Evolutionary conservation across 1,140 invertebrate genomes (phyloP).

Genomic region (Drosophila nasuta): DNA sequence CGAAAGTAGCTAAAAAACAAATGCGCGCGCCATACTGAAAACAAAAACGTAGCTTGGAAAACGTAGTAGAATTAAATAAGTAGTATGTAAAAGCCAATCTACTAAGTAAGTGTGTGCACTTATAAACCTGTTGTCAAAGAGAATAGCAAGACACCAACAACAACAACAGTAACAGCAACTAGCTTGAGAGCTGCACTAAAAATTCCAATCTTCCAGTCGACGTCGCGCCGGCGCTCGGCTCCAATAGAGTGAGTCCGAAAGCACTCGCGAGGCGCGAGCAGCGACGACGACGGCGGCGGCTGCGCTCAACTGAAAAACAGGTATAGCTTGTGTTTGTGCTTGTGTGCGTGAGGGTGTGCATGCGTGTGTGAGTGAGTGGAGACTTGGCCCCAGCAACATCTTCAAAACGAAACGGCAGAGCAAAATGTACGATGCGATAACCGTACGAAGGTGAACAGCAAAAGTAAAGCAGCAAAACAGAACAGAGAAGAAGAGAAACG

Average conservation of each 20-base stretch:
- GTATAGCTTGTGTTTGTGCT: slow-evolving; percentile 62
- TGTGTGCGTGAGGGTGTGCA: slow-evolving; percentile 39
- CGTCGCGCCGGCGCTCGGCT: slow-evolving; percentile 59
- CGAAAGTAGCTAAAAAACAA: slow-evolving; percentile 70
- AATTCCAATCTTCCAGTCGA: slow-evolving; percentile 79
- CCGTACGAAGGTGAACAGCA: slow-evolving; percentile 78
- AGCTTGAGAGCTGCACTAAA: slow-evolving; percentile 63
- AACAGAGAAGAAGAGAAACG: slow-evolving; percentile 34
- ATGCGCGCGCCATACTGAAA: slow-evolving; percentile 48
- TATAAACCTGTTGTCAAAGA: slow-evolving; percentile 61
- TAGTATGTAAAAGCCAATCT: slow-evolving; percentile 49
- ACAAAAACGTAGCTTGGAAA: slow-evolving; percentile 51
- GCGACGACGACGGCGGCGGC: slow-evolving; percentile 35
- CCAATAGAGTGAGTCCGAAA: slow-evolving; percentile 49
- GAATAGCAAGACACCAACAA: slow-evolving; percentile 55
- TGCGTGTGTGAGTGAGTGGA: slow-evolving; percentile 39
- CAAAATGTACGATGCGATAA: slow-evolving; percentile 74
- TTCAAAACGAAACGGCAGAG: slow-evolving; percentile 61
- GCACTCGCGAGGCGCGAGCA: slow-evolving; percentile 29
- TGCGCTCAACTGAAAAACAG: slow-evolving; percentile 60
- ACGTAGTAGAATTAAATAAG: slow-evolving; percentile 59
- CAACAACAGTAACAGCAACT: slow-evolving; percentile 49
- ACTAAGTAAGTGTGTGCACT: slow-evolving; percentile 34
- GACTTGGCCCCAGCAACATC: slow-evolving; percentile 58
- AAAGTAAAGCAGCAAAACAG: slow-evolving; percentile 67